phyloP scores from a whole-genome alignment of 2,888 invertebrate species.

The Chesias legatella region DNA sequence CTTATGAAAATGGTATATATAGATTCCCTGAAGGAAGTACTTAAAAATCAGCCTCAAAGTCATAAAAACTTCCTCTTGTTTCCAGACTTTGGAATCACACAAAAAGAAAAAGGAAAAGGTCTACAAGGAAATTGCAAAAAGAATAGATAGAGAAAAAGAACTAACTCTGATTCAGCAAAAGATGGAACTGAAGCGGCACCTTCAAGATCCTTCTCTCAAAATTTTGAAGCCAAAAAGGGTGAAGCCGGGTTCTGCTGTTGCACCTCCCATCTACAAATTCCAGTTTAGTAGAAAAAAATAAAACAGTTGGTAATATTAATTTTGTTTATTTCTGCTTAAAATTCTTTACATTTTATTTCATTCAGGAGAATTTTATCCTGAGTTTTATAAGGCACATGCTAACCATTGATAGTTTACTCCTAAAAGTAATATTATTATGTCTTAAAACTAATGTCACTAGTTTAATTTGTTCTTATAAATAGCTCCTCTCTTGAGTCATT shows the following conservation, averaged over 20 bases:
- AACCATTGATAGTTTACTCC: constrained; percentile 2
- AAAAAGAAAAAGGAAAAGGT: constrained; percentile 81
- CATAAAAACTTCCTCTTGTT: constrained; percentile 11
- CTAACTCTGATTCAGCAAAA: constrained; percentile 88
- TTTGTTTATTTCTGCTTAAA: constrained; percentile 21
- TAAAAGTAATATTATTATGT: too few relatives aligned
- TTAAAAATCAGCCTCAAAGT: too few relatives aligned
- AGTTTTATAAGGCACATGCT: not conserved
- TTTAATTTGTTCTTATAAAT: constrained; percentile 19
- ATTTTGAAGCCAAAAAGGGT: constrained; percentile 83
- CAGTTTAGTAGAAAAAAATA: constrained; percentile 90
- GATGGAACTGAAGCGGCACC: constrained; percentile 84
- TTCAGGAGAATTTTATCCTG: too few relatives aligned
- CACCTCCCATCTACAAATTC: constrained; percentile 89
- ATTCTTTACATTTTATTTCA: constrained; percentile 11
- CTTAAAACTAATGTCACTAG: constrained; percentile 26
- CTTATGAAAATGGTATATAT: too few relatives aligned
- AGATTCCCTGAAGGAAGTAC: too few relatives aligned
- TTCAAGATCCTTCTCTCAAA: constrained; percentile 81
- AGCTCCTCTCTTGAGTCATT: constrained; percentile 13
- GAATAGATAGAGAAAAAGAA: constrained; percentile 88
- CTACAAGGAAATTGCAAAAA: constrained; percentile 87
- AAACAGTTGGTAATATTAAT: constrained; percentile 33
- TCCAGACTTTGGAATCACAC: constrained; percentile 67
- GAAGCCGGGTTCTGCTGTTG: constrained; percentile 81